Evolutionary conservation across 2,888 invertebrate species (phyloP).

Genomic region (Laothoe populi): DNA sequence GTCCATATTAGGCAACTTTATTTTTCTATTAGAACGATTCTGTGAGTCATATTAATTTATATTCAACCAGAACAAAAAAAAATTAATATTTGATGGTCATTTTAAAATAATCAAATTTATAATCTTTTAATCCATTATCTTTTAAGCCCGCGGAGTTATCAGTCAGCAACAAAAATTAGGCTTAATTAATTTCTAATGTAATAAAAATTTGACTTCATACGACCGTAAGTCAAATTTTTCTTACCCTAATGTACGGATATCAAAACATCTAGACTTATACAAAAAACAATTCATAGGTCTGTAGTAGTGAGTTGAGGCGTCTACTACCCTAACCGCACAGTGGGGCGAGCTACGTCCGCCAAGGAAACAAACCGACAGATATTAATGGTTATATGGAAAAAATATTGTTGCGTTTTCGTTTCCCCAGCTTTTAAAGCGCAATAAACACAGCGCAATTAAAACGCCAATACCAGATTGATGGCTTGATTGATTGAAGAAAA

Average conservation of each 20-base stretch:
- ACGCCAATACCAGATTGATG: slow-evolving; percentile 81
- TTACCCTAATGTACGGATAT: neutral
- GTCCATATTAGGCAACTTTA: slow-evolving; percentile 11
- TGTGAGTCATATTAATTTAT: neutral
- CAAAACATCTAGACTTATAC: slow-evolving; percentile 29
- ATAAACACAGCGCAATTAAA: slow-evolving; percentile 82
- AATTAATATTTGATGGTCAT: too few relatives aligned
- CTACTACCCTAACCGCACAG: slow-evolving; percentile 60
- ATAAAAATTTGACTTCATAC: too few relatives aligned
- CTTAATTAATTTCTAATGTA: too few relatives aligned
- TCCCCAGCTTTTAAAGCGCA: slow-evolving; percentile 81
- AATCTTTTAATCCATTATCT: too few relatives aligned
- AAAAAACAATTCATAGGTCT: slow-evolving; percentile 19
- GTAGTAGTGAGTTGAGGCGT: slow-evolving; percentile 29
- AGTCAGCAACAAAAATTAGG: too few relatives aligned
- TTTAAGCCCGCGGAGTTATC: too few relatives aligned
- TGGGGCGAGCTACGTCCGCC: slow-evolving; percentile 64
- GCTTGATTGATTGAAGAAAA: slow-evolving; percentile 64
- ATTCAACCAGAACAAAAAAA: too few relatives aligned
- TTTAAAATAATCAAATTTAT: too few relatives aligned
- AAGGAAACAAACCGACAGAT: slow-evolving; percentile 88
- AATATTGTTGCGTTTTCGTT: slow-evolving; percentile 86
- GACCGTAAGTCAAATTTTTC: too few relatives aligned
- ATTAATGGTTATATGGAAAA: slow-evolving; percentile 88
- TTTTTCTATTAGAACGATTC: neutral